Conservation (phyloP, 92 coral and sea anemone species). For the Isaurus tuberculatus region DNA sequence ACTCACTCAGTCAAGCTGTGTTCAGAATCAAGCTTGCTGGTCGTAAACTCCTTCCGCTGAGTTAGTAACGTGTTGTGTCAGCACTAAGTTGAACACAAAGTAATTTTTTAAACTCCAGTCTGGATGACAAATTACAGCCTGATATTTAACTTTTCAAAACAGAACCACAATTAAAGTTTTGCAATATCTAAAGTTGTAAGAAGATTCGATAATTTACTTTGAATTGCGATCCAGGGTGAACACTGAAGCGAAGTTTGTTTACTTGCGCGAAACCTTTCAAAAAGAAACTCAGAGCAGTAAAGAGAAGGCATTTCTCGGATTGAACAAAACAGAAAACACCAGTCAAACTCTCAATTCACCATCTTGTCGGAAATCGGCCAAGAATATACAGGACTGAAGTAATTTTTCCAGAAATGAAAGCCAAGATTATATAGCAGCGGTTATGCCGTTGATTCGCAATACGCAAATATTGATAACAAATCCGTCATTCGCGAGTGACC, state of each 20-base stretch:
- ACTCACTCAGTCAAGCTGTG: not conserved
- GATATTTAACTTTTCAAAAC: not conserved
- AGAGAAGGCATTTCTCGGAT: not conserved
- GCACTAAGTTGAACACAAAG: not conserved
- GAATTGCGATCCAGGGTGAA: not conserved
- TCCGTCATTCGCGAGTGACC: not conserved
- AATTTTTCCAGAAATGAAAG: not conserved
- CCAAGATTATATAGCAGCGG: not conserved
- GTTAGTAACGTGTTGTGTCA: not conserved
- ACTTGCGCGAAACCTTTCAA: constrained; percentile 17
- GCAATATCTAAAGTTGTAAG: constrained; percentile 7
- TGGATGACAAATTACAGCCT: not conserved
- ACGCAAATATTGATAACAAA: not conserved
- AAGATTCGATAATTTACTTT: not conserved
- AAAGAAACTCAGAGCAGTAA: not conserved
- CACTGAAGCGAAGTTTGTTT: constrained; percentile 29
- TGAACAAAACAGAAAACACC: not conserved
- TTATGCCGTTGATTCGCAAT: not conserved
- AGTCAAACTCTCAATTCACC: not conserved
- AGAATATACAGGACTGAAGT: not conserved
- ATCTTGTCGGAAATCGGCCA: not conserved
- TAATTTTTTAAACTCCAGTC: not conserved
- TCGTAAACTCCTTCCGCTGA: not conserved
- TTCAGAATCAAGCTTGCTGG: not conserved
- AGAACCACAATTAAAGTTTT: not conserved